Percentiles rank a stretch among this genome's conserved stretches.
Evolutionary conservation across 1,140 invertebrate species (phyloP).

Genomic region (Monochamus saltuarius): DNA sequence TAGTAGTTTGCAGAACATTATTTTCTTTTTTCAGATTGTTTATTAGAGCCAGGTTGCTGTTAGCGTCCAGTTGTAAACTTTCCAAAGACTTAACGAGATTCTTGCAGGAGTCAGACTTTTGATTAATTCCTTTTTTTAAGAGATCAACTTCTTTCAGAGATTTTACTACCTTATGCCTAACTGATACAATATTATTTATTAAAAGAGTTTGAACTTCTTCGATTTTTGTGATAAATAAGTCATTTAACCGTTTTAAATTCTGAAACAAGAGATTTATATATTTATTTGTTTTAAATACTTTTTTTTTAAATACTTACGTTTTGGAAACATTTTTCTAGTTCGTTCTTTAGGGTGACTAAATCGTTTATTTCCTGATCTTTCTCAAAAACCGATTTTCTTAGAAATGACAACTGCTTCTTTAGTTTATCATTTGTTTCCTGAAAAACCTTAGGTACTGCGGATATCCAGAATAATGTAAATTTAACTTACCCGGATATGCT

Average conservation of each 20-base stretch:
- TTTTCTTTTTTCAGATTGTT: constrained; percentile 30
- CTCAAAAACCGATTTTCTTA: constrained; percentile 20
- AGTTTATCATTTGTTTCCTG: constrained; percentile 24
- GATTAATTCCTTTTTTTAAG: constrained; percentile 25
- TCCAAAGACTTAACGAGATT: constrained; percentile 25
- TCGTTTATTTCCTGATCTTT: constrained; percentile 27
- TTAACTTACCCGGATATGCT: constrained; percentile 25
- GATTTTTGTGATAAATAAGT: constrained; percentile 20
- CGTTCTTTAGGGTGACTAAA: constrained; percentile 16
- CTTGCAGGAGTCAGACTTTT: constrained; percentile 24
- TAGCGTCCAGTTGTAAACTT: constrained; percentile 25
- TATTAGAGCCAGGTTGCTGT: constrained; percentile 17
- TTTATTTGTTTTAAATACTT: constrained; percentile 4
- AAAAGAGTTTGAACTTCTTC: constrained; percentile 14
- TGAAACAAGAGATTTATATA: constrained; percentile 16
- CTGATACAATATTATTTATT: constrained; percentile 17
- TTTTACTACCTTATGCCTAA: constrained; percentile 19
- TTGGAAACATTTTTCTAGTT: constrained; percentile 19
- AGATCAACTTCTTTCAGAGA: constrained; percentile 21
- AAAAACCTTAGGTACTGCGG: constrained; percentile 7
- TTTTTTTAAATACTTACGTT: constrained; percentile 14
- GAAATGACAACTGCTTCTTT: constrained; percentile 21
- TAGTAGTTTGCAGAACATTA: constrained; percentile 18
- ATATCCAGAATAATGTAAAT: constrained; percentile 6
- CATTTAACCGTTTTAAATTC: constrained; percentile 23